phyloP scores from a whole-genome alignment of 2,113 vertebrate genomes.

The Tupaia chinensis region DNA sequence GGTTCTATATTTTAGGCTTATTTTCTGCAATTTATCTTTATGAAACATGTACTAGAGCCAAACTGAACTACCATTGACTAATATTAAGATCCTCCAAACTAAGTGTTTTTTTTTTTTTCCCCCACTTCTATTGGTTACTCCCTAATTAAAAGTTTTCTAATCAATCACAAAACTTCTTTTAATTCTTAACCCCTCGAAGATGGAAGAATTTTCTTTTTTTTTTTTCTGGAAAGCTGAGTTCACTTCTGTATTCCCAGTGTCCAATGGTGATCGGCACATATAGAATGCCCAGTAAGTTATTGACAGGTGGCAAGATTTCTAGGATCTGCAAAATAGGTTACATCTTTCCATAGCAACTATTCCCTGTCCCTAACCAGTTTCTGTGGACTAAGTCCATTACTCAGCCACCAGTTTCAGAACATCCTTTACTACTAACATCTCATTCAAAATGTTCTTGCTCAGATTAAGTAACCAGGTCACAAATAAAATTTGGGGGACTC shows the following conservation, averaged over 20 bases:
- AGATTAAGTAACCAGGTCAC: too few species aligned
- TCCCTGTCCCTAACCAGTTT: too few species aligned
- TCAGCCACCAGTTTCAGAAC: too few species aligned
- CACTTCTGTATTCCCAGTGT: not conserved
- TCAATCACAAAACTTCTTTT: not conserved
- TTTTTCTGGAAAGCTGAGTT: not conserved
- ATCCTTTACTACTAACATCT: too few species aligned
- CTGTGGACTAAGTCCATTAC: fast-evolving
- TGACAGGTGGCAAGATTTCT: not conserved
- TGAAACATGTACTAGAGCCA: fast-evolving
- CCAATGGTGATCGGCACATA: not conserved
- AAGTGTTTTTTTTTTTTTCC: too few species aligned
- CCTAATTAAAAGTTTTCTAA: too few species aligned
- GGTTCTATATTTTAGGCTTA: too few species aligned
- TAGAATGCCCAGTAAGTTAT: too few species aligned
- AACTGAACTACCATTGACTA: not conserved
- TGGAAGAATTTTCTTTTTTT: too few species aligned
- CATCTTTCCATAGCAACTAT: fast-evolving
- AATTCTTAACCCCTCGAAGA: not conserved
- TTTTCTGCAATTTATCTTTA: not conserved
- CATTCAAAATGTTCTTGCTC: not conserved
- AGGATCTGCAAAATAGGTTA: fast-evolving
- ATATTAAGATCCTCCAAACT: fast-evolving
- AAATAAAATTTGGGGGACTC: fast-evolving
- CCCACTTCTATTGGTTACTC: too few species aligned